Base-by-base conservation (phyloP, 2,113 vertebrate species). In the Festucalex cinctus region DNA sequence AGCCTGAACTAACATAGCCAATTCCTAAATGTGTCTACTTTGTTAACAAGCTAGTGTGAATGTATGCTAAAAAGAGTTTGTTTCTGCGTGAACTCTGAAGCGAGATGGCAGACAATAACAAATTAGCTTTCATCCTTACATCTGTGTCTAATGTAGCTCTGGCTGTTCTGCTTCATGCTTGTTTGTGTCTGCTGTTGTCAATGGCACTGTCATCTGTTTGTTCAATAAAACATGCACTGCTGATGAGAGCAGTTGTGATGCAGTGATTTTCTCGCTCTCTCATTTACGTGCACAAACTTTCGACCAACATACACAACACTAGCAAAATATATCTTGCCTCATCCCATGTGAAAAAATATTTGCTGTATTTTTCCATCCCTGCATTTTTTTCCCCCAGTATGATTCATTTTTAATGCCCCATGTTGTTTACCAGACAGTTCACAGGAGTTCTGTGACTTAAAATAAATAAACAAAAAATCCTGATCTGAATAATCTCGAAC, bases 171-270 rank as follows among this genome's bases (percentile, higher is more conserved):
- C 66, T 71, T 41, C 57, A 16, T 63, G 37, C 58, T 67, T 73
- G 65, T 77, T 75, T 75, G 68, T 59, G 74, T 69, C 53, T 65
- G 63, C 35, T 54, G 63, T 41, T 71, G 70, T 76, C 60, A 20
- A 66, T 66, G 2, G 36, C 37, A 5, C 65, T 66, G 71, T 63
- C 61, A 59, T 60, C 65, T 46, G 51, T 79, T 74, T 82, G 77
- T 68, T 70, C 68, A 83, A 83, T 77, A 80, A 80, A 68, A 75
- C 72, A 77, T 80, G 60, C 39, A 37, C 53, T 19, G 63, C 56
- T 79, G 74, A 83, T 63, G n/a, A 59, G 72, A 66, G 71, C 74
- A 68, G 69, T 75, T 14, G 63, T 75, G 73, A 77, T 66, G 63
- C 54, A 46, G 46, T 60, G 53, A 26, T 19, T 54, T 37, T 24